Percentiles rank a stretch among this genome's conserved stretches.
phyloP scores from a whole-genome alignment of 2,888 invertebrate species.

The Dinocampus coccinellae region DNA sequence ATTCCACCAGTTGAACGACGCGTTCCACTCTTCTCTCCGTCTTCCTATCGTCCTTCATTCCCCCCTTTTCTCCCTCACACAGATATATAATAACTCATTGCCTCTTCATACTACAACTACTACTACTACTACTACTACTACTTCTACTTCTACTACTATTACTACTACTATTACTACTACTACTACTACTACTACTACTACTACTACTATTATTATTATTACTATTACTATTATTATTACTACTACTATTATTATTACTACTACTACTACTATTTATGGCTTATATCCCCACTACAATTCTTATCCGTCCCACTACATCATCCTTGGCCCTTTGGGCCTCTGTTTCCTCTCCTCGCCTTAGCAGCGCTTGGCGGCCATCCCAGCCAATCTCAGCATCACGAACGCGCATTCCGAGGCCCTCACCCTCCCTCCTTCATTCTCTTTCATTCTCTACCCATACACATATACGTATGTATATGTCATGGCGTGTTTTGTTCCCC shows the following conservation, averaged over 20 bases:
- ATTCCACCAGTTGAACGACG: constrained; percentile 25
- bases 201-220: too few species aligned
- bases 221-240: too few species aligned
- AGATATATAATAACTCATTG: too few species aligned
- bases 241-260: too few species aligned
- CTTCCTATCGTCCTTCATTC: constrained; percentile 40
- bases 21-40: constrained; percentile 19
- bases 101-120: too few species aligned
- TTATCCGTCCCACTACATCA: neutral
- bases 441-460: constrained; percentile 22
- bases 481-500: constrained; percentile 54
- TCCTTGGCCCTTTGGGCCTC: constrained; percentile 9
- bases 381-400: constrained; percentile 20
- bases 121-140: too few species aligned
- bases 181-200: too few species aligned
- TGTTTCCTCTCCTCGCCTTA: constrained; percentile 37
- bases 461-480: constrained; percentile 42
- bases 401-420: constrained; percentile 5
- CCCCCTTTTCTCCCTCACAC: constrained; percentile 16
- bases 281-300: constrained; percentile 31
- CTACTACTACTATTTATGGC: constrained; percentile 13
- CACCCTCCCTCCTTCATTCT: neutral
- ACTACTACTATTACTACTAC: too few species aligned
- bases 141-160: too few species aligned
- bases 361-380: constrained; percentile 27